These are phyloP conservation scores for Phytoseiulus persimilis DNA, from an alignment of 2,888 invertebrate species.

Conservation along the genomic window DNA sequence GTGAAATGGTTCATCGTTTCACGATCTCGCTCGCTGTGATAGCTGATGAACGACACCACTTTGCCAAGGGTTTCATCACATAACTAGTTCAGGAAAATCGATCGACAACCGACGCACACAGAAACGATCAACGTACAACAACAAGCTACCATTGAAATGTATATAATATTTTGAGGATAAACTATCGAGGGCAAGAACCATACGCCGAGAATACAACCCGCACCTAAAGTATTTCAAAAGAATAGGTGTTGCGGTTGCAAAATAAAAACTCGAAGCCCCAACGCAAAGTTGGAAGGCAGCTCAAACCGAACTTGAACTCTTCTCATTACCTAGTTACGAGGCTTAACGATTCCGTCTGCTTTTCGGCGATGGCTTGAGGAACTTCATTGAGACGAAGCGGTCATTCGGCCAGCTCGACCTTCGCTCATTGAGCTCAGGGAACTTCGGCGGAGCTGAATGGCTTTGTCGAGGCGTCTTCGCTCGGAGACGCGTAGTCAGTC, in stretches of 20 bases:
- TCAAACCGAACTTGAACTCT: background rate
- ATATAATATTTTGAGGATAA: background rate
- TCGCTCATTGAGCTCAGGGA: no score
- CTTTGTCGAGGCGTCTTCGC: no score
- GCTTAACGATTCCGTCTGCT: no score
- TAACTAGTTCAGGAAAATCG: background rate
- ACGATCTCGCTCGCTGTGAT: slow-evolving; percentile 5
- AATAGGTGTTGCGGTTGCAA: background rate
- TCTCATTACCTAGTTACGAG: background rate
- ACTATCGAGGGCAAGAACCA: background rate
- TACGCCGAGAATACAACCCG: background rate
- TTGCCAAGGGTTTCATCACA: background rate
- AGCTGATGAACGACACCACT: background rate
- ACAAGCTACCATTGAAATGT: background rate
- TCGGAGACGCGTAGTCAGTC: no score
- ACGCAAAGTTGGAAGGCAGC: background rate
- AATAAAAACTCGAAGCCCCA: background rate
- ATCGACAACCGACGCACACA: background rate
- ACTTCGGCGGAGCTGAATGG: no score
- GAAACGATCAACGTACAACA: background rate
- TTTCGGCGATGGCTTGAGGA: no score
- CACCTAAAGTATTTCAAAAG: background rate
- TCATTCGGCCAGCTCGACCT: no score
- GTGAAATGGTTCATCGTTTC: slow-evolving; percentile 35
- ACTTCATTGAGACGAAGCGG: no score